These are phyloP conservation scores for Porites rus DNA, from an alignment of 92 coral and sea anemone species.

Conservation along the genomic window DNA sequence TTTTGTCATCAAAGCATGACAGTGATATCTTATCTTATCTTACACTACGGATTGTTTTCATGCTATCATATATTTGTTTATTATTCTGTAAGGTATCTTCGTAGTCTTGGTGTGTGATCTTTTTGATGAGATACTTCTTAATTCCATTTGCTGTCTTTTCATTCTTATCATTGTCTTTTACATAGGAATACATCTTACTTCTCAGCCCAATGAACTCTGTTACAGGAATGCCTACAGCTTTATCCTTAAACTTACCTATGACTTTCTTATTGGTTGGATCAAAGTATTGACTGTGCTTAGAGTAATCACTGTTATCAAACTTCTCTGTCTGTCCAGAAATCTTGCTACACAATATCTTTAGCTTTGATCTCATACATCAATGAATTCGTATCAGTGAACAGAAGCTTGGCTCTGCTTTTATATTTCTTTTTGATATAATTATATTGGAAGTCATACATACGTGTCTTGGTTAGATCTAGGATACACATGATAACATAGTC, in stretches of 20 bases:
- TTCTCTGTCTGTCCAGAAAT: conserved; percentile 8
- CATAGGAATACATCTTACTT: conserved; percentile 38
- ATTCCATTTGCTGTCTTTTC: conserved; percentile 39
- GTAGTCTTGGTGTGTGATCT: neutral
- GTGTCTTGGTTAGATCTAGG: conserved; percentile 2
- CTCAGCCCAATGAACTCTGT: conserved; percentile 39
- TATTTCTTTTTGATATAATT: conserved; percentile 17
- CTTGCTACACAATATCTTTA: conserved; percentile 2
- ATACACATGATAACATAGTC: conserved; percentile 39
- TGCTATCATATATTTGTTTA: neutral
- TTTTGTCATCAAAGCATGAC: no score
- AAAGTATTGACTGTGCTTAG: neutral
- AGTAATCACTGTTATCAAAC: conserved; percentile 33
- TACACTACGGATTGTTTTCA: conserved; percentile 17
- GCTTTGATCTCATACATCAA: conserved; percentile 23
- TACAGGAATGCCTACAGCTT: conserved; percentile 16
- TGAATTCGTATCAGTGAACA: conserved; percentile 32
- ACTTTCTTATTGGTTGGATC: conserved; percentile 19
- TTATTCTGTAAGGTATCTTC: neutral
- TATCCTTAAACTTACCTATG: conserved; percentile 20
- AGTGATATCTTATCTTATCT: no score
- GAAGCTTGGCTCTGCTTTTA: neutral
- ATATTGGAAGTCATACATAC: neutral
- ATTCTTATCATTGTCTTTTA: conserved; percentile 14
- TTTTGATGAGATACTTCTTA: conserved; percentile 21